phyloP scores from a whole-genome alignment of 2,797 vertebrate species.

The Neoniphon sammara region DNA sequence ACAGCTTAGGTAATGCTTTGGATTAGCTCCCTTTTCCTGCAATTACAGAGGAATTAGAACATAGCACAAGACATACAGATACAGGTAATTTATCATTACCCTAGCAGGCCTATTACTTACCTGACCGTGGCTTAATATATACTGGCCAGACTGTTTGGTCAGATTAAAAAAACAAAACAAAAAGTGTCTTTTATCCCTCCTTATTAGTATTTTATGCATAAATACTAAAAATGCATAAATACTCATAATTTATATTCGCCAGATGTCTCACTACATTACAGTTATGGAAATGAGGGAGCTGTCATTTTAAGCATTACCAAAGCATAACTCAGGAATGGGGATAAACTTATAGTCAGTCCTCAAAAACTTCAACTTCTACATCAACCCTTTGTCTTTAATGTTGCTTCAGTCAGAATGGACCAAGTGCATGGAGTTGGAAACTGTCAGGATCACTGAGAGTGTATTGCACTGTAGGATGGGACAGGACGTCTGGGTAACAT shows the following conservation, averaged over 20 bases:
- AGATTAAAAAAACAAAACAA: no score
- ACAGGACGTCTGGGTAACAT: conserved; percentile 9
- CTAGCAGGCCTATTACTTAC: no score
- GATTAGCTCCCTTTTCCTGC: neutral
- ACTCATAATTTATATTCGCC: neutral
- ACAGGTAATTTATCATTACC: neutral
- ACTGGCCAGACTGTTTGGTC: no score
- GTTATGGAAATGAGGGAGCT: neutral
- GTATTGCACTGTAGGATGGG: neutral
- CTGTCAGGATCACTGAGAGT: conserved; percentile 20
- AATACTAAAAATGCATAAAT: neutral
- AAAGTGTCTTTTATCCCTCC: neutral
- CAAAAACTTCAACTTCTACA: neutral
- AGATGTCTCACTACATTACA: neutral
- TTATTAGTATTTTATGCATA: neutral
- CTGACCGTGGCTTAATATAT: no score
- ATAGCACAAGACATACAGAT: neutral
- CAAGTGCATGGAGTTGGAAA: conserved; percentile 25
- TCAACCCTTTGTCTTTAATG: neutral
- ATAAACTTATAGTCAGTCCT: conserved; percentile 17
- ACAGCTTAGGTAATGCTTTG: neutral
- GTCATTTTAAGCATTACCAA: conserved; percentile 10
- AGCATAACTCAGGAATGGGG: neutral
- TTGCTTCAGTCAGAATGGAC: conserved; percentile 6
- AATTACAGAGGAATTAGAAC: neutral